A percentile compares a stretch with the other conserved stretches of the same genome.
Conservation (phyloP, 2,113 vertebrate species). For the Syrmaticus mikado region DNA sequence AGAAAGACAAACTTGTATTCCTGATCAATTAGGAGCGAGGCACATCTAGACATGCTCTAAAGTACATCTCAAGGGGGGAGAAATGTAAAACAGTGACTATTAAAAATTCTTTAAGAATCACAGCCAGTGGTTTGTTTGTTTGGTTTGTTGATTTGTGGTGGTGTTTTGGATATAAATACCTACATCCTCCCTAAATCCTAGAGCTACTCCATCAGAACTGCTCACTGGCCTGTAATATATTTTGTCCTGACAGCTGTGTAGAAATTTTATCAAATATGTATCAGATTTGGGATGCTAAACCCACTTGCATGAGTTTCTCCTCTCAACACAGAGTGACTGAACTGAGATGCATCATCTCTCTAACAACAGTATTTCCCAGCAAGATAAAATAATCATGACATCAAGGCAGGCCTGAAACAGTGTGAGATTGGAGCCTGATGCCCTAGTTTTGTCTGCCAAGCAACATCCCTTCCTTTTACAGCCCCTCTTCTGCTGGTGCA, state of each 20-base stretch:
- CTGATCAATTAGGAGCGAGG: background rate
- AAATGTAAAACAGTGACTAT: background rate
- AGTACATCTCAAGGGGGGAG: background rate
- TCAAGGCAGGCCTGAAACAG: background rate
- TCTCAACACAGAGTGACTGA: background rate
- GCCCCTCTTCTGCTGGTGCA: background rate
- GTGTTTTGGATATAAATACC: background rate
- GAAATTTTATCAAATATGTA: background rate
- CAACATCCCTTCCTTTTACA: background rate
- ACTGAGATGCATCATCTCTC: background rate
- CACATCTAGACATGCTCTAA: background rate
- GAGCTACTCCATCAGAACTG: background rate
- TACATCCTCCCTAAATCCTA: background rate
- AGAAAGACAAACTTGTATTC: background rate
- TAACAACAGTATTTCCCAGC: background rate
- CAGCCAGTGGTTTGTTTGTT: background rate
- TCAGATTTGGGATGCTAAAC: background rate
- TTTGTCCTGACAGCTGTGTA: background rate
- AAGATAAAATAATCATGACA: slow-evolving; percentile 46
- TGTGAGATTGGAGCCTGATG: background rate
- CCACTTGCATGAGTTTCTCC: background rate
- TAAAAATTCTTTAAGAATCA: background rate
- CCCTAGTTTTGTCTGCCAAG: background rate
- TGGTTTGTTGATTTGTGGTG: background rate
- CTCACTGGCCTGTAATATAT: background rate